A percentile compares a stretch with the other conserved stretches of the same genome.
These are phyloP conservation scores for Hirudinaria manillensis DNA, from an alignment of 2,888 invertebrate genomes.

Conservation along the genomic window DNA sequence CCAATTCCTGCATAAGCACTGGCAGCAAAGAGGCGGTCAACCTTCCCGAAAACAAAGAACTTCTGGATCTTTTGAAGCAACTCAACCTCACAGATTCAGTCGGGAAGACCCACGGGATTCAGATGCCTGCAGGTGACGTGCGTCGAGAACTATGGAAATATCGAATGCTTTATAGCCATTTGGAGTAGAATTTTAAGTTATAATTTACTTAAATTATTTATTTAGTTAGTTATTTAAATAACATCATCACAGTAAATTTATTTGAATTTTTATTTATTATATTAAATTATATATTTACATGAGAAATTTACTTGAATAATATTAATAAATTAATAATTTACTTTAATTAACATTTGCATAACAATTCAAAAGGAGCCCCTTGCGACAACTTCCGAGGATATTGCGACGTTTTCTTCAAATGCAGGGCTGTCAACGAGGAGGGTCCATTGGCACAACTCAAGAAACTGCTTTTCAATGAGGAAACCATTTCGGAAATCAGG, in stretches of 20 bases:
- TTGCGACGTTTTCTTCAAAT: slow-evolving; percentile 97
- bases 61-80: slow-evolving; percentile 34
- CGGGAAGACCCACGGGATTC: slow-evolving; percentile 13
- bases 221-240: neutral
- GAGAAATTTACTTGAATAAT: neutral
- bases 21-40: slow-evolving; percentile 38
- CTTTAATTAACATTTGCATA: no score
- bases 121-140: slow-evolving; percentile 28
- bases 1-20: slow-evolving; percentile 60
- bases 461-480: slow-evolving; percentile 84
- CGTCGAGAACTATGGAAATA: neutral
- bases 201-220: no score
- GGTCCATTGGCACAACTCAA: slow-evolving; percentile 92
- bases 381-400: slow-evolving; percentile 97
- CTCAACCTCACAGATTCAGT: slow-evolving; percentile 1
- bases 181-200: neutral
- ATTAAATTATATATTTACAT: no score
- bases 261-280: no score
- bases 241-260: neutral
- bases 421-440: slow-evolving; percentile 95
- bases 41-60: slow-evolving; percentile 37
- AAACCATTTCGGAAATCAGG: slow-evolving; percentile 77
- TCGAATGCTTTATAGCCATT: neutral
- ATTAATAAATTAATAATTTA: neutral
- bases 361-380: slow-evolving; percentile 73